Conservation (phyloP, 1,140 invertebrate genomes). For the Littorina saxatilis region DNA sequence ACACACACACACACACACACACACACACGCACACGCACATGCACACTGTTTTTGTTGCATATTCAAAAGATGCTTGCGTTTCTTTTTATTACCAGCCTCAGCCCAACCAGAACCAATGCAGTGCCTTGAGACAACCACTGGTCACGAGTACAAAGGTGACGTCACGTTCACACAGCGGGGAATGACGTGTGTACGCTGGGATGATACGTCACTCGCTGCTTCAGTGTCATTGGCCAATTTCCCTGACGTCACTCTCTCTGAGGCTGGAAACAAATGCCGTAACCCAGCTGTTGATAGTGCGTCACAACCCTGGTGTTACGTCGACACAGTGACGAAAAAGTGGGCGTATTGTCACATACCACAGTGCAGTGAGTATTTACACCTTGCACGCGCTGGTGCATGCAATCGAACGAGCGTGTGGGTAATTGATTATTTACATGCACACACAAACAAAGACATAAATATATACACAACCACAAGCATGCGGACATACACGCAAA, state of each 20-base stretch:
- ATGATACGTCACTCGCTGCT: neutral
- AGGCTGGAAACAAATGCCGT: neutral
- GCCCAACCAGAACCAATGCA: too few species aligned
- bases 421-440: too few species aligned
- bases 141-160: slow-evolving; percentile 11
- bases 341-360: neutral
- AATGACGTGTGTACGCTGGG: neutral
- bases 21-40: too few species aligned
- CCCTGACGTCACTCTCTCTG: slow-evolving; percentile 1
- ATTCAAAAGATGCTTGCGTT: too few species aligned
- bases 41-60: too few species aligned
- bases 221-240: neutral
- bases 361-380: neutral
- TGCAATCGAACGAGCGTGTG: too few species aligned
- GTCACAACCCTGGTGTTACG: slow-evolving; percentile 19
- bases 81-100: too few species aligned
- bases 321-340: neutral
- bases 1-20: too few species aligned
- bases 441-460: too few species aligned
- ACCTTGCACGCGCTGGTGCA: too few species aligned
- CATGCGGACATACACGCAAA: too few species aligned
- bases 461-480: too few species aligned
- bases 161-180: neutral
- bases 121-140: neutral
- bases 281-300: neutral